phyloP scores from a whole-genome alignment of 2,888 invertebrate species.

The Eupithecia vulgata region DNA sequence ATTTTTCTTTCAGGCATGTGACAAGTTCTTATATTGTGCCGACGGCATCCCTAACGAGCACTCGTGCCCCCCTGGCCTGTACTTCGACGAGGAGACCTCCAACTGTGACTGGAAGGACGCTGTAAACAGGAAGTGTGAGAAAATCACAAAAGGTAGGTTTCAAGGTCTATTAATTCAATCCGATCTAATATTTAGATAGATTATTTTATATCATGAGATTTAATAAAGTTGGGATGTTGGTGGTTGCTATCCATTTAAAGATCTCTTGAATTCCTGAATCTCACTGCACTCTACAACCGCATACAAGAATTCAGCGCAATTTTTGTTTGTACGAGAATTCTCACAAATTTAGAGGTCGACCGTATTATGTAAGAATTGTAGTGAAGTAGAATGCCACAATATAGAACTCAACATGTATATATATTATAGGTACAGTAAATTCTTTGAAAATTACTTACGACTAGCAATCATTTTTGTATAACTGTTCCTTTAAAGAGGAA shows the following conservation, averaged over 20 bases:
- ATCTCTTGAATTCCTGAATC: neutral
- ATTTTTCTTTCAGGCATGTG: constrained; percentile 82
- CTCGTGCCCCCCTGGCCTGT: constrained; percentile 89
- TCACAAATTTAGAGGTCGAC: neutral
- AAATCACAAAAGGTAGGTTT: constrained; percentile 70
- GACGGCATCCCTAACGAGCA: constrained; percentile 87
- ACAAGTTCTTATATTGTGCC: constrained; percentile 91
- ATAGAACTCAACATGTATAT: no score
- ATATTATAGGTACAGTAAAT: no score
- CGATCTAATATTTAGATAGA: no score
- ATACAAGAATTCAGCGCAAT: neutral
- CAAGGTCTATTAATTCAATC: neutral
- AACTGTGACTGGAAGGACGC: constrained; percentile 90
- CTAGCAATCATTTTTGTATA: no score
- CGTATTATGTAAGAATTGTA: no score
- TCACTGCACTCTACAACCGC: neutral
- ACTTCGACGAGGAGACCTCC: constrained; percentile 89
- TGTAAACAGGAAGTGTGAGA: constrained; percentile 77
- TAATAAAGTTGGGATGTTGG: neutral
- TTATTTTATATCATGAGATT: neutral
- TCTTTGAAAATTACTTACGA: no score
- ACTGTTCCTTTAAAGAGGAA: no score
- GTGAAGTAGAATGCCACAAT: no score
- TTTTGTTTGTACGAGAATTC: neutral
- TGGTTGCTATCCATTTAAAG: neutral